phyloP scores from a whole-genome alignment of 2,113 vertebrate species.

The Cyanoderma ruficeps region DNA sequence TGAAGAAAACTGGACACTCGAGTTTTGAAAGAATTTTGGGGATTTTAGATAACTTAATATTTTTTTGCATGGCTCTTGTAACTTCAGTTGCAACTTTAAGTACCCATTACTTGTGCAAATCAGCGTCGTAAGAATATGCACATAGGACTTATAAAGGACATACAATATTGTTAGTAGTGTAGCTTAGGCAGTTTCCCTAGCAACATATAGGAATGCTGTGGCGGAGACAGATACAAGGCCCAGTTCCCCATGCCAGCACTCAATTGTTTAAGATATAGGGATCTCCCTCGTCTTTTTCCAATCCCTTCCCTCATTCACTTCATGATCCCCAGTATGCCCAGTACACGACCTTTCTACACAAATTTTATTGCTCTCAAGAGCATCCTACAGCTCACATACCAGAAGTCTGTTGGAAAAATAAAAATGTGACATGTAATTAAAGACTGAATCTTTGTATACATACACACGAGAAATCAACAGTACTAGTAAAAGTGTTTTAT shows the following conservation, averaged over 20 bases:
- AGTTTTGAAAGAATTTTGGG: neutral
- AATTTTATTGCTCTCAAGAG: neutral
- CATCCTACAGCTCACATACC: neutral
- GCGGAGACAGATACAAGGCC: neutral
- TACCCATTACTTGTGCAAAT: neutral
- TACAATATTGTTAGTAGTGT: neutral
- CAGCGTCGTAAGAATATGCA: fast-evolving
- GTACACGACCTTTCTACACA: neutral
- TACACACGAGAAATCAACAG: neutral
- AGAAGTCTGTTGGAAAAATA: neutral
- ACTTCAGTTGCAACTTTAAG: neutral
- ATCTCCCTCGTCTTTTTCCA: neutral
- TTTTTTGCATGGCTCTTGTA: neutral
- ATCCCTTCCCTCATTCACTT: neutral
- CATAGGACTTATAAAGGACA: neutral
- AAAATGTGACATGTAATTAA: neutral
- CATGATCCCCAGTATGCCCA: neutral
- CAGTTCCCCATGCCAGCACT: neutral
- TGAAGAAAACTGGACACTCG: neutral
- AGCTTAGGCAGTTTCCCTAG: neutral
- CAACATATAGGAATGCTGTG: neutral
- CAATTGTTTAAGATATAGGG: neutral
- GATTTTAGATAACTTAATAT: neutral
- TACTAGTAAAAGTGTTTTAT: neutral
- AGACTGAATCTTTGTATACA: neutral